phyloP scores from a whole-genome alignment of 53 echinoderm and acorn worm genomes.

The Astropecten irregularis region DNA sequence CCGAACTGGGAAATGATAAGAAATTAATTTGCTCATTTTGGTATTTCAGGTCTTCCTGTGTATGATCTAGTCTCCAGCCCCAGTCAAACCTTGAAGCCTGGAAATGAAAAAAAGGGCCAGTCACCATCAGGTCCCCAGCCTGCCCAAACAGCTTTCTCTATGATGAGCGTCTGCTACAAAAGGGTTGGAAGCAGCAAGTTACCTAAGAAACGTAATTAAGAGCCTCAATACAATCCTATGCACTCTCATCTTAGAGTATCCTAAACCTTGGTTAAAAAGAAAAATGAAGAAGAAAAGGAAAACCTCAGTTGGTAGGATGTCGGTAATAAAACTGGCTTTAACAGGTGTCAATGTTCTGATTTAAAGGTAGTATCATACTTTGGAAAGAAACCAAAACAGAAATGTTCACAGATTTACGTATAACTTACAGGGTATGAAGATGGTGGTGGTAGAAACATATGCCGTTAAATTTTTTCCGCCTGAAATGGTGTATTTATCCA shows the following conservation, averaged over 20 bases:
- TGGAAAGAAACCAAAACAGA: no score
- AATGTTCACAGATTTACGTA: no score
- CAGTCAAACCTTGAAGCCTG: no score
- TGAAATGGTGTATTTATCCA: no score
- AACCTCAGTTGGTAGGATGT: not conserved
- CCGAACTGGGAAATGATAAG: no score
- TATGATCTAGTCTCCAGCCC: slow-evolving; percentile 7
- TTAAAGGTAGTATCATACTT: no score
- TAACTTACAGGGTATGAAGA: no score
- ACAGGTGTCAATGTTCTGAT: not conserved
- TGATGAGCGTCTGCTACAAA: slow-evolving; percentile 33
- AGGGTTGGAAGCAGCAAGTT: slow-evolving; percentile 8
- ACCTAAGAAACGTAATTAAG: slow-evolving; percentile 44
- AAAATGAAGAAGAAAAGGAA: not conserved
- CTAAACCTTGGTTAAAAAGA: not conserved
- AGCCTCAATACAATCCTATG: not conserved
- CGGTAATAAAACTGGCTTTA: not conserved
- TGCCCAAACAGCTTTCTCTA: not conserved
- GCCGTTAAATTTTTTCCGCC: no score
- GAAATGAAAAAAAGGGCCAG: no score
- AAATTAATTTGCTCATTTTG: not conserved
- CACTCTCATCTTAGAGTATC: not conserved
- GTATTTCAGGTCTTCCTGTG: slow-evolving; percentile 8
- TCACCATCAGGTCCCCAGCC: not conserved
- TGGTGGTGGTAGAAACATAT: no score